A percentile compares a stretch with the other conserved stretches of the same genome.
phyloP scores from a whole-genome alignment of 2,888 invertebrate species.

The Pediacus dermestoides region DNA sequence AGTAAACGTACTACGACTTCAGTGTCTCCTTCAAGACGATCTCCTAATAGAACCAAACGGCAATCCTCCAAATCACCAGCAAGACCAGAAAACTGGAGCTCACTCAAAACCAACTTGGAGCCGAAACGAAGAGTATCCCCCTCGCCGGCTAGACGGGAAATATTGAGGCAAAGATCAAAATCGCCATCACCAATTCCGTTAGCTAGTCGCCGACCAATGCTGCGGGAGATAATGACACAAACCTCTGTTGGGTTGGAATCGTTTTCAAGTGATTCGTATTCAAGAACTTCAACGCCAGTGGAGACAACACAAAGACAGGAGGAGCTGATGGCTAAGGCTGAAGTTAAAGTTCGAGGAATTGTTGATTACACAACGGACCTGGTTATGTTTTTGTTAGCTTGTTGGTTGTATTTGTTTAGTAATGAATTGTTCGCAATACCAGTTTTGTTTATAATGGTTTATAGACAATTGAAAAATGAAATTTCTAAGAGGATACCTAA shows the following conservation, averaged over 20 bases:
- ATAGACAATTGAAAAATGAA: slow-evolving; percentile 70
- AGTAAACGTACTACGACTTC: slow-evolving; percentile 23
- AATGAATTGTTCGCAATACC: slow-evolving; percentile 78
- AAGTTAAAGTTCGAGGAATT: slow-evolving; percentile 64
- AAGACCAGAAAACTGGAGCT: slow-evolving; percentile 27
- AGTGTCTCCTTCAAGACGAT: slow-evolving; percentile 21
- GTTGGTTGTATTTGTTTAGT: slow-evolving; percentile 78
- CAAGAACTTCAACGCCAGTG: slow-evolving; percentile 20
- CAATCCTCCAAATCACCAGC: slow-evolving; percentile 25
- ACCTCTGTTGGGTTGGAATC: slow-evolving; percentile 45
- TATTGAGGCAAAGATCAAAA: slow-evolving; percentile 14
- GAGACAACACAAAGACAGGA: slow-evolving; percentile 47
- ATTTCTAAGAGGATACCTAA: slow-evolving; percentile 44
- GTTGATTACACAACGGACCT: slow-evolving; percentile 73
- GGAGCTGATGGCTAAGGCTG: slow-evolving; percentile 60
- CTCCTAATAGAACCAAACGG: slow-evolving; percentile 18
- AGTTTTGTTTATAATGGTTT: slow-evolving; percentile 70
- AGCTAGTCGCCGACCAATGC: slow-evolving; percentile 34
- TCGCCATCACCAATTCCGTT: slow-evolving; percentile 33
- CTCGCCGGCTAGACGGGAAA: slow-evolving; percentile 21
- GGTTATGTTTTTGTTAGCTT: slow-evolving; percentile 69
- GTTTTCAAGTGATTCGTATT: slow-evolving; percentile 29
- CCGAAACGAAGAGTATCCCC: slow-evolving; percentile 16
- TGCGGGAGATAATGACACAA: slow-evolving; percentile 47
- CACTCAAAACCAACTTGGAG: slow-evolving; percentile 14